Base-by-base conservation (phyloP, 2,113 vertebrate species). In the Scatophagus argus region DNA sequence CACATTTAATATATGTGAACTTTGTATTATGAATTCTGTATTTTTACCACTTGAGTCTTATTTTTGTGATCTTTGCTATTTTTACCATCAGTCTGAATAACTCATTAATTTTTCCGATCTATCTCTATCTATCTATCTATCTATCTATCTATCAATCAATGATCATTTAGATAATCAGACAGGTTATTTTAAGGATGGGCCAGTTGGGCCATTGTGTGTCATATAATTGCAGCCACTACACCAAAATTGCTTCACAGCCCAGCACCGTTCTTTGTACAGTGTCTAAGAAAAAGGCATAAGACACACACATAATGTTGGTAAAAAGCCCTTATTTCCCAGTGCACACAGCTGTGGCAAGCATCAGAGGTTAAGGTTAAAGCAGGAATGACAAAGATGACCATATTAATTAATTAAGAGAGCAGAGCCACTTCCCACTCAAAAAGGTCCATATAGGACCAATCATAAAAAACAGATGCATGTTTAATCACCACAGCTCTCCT, bases 391-490 rank as follows among this genome's bases (percentile, higher is more conserved):
- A n/a, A n/a, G n/a, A n/a, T n/a, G n/a, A n/a, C n/a, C n/a, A n/a
- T n/a, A n/a, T n/a, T n/a, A n/a, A n/a, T n/a, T n/a, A n/a, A n/a
- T n/a, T n/a, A n/a, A n/a, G 32, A 29, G 51, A 43, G 59, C 16
- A 65, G 61, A 58, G 31, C 12, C 32, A 19, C 10, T 14, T 10
- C 66, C 56, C 34, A 19, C 2, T 31, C 7, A 43, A 31, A 6
- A 19, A 68, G 31, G 55, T 19, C 3, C 14, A 59, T 21, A 8
- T n/a, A 44, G 9, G 49, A 67, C 60, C 68, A 29, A 59, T 66
- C 51, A 82, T n/a, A 13, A 79, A 31, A 34, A 63, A 58, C 75
- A 84, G 63, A 87, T 71, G 79, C 51, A 63, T 38, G 56, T 39
- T 56, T 66, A 62, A 74, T 75, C 14, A 19, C 55, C 34, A 39